phyloP scores from a whole-genome alignment of 2,888 invertebrate genomes.

The Drosophila gaucha region DNA sequence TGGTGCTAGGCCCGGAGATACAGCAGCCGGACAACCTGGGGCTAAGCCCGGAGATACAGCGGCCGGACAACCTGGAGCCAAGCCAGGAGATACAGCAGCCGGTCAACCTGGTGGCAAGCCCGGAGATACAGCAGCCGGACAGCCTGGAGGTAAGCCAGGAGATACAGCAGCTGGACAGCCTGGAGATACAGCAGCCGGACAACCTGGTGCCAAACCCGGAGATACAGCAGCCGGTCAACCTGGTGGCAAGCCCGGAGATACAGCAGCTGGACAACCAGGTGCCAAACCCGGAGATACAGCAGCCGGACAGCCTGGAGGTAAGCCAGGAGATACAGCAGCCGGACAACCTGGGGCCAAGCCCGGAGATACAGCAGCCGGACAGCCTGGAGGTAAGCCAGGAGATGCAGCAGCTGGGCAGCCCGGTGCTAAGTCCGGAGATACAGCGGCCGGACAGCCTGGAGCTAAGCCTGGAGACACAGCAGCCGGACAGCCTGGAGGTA shows the following conservation, averaged over 20 bases:
- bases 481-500: background rate
- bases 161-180: background rate
- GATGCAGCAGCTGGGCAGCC: conserved; percentile 5
- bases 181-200: background rate
- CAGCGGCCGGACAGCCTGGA: background rate
- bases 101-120: conserved; percentile 3
- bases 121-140: background rate
- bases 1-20: background rate
- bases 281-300: background rate
- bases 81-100: too few species aligned
- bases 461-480: background rate
- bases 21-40: conserved; percentile 2
- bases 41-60: too few species aligned
- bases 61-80: too few species aligned
- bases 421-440: background rate
- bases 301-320: conserved; percentile 1
- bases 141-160: background rate
- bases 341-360: background rate
- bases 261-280: background rate
- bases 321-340: background rate
- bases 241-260: background rate
- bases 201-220: background rate
- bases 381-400: conserved; percentile 1
- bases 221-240: background rate
- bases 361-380: background rate